Conservation (phyloP, 2,888 invertebrate genomes). For the Terebella lapidaria region DNA sequence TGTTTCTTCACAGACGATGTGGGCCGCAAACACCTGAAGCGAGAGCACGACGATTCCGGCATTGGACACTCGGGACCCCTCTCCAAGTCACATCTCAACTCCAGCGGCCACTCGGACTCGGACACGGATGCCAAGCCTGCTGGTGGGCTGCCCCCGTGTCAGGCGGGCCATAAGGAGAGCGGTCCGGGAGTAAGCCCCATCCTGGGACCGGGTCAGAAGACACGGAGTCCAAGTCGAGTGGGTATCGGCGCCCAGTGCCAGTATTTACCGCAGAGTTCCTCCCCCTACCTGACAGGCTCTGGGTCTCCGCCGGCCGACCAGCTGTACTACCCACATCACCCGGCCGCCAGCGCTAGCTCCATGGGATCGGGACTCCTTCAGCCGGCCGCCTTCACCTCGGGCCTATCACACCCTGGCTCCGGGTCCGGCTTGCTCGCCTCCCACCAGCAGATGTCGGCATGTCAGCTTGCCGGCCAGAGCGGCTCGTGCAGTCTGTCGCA, state of each 20-base stretch:
- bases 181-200: neutral
- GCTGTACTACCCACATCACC: constrained; percentile 42
- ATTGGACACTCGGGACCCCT: neutral
- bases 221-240: neutral
- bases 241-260: constrained; percentile 28
- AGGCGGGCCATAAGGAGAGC: neutral
- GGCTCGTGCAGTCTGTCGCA: constrained; percentile 7
- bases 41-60: neutral
- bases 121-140: neutral
- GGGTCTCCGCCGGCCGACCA: constrained; percentile 34
- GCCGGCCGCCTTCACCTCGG: constrained; percentile 17
- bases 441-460: constrained; percentile 13
- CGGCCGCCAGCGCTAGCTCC: constrained; percentile 28
- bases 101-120: neutral
- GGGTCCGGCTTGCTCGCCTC: no score
- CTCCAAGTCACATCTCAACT: neutral
- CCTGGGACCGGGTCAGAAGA: neutral
- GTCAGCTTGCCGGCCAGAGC: constrained; percentile 11
- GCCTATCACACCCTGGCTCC: neutral
- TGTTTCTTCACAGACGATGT: constrained; percentile 6
- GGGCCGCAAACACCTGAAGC: constrained; percentile 4
- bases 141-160: constrained; percentile 7
- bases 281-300: constrained; percentile 8
- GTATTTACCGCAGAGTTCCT: constrained; percentile 27
- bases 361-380: constrained; percentile 5